Evolutionary conservation across 1,140 invertebrate genomes (phyloP).

Genomic region (Laodelphax striatellus): DNA sequence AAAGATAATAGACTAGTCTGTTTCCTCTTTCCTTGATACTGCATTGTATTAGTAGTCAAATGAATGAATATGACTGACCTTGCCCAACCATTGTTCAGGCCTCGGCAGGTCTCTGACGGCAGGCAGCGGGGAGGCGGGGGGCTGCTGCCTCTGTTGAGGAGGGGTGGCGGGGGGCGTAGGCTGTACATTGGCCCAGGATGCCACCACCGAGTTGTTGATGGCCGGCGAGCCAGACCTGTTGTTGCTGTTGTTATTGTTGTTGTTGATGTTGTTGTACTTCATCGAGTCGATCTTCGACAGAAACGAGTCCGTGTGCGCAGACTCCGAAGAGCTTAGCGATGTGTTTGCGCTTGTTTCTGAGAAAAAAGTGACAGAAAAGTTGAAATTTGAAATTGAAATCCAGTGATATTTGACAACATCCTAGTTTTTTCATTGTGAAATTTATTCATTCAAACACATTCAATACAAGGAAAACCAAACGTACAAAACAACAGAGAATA

Average conservation of each 20-base stretch:
- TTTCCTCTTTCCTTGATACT: no score
- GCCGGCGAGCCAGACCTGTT: slow-evolving; percentile 31
- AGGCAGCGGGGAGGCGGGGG: slow-evolving; percentile 31
- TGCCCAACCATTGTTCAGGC: slow-evolving; percentile 66
- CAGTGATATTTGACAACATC: no score
- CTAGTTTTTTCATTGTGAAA: no score
- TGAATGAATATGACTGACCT: no score
- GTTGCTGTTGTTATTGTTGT: slow-evolving; percentile 21
- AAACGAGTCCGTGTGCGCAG: slow-evolving; percentile 24
- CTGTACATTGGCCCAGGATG: slow-evolving; percentile 32
- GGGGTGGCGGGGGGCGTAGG: slow-evolving; percentile 33
- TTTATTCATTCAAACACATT: no score
- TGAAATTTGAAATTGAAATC: no score
- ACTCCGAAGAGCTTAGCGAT: slow-evolving; percentile 7
- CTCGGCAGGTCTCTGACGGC: slow-evolving; percentile 41
- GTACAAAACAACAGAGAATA: no score
- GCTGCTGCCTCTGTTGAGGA: slow-evolving; percentile 22
- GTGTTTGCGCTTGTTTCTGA: slow-evolving; percentile 23
- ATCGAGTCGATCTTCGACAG: slow-evolving; percentile 34
- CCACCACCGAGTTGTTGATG: no score
- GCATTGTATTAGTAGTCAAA: no score
- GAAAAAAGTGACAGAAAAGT: slow-evolving; percentile 4
- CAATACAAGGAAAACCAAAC: no score
- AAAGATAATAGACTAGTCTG: no score
- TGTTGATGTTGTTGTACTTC: slow-evolving; percentile 26